phyloP scores from a whole-genome alignment of 2,113 vertebrate species.

The Phasianus colchicus region DNA sequence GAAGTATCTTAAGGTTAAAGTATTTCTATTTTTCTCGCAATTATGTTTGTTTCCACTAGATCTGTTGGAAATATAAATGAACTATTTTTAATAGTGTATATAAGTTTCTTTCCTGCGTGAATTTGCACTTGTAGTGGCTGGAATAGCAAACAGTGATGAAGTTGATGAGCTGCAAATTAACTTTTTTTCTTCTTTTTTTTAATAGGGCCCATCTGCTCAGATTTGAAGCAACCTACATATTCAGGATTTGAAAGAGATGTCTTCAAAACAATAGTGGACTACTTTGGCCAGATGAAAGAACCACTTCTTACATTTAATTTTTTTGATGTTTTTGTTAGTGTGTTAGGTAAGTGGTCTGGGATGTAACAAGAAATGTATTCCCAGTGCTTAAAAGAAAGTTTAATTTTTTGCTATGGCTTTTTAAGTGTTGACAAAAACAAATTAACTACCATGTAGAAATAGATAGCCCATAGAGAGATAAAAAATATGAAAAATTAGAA shows the following conservation, averaged over 20 bases:
- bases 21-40: not conserved
- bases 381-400: not conserved
- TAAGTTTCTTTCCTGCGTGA: not conserved
- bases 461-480: not conserved
- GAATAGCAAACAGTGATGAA: not conserved
- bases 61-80: not conserved
- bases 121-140: not conserved
- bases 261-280: constrained; percentile 87
- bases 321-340: constrained; percentile 88
- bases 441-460: not conserved
- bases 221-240: constrained; percentile 84
- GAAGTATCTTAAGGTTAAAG: not conserved
- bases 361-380: not conserved
- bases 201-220: constrained; percentile 85
- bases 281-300: constrained; percentile 84
- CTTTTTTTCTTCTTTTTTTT: not conserved
- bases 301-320: constrained; percentile 87
- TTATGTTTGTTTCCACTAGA: not conserved
- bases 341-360: constrained; percentile 80
- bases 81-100: not conserved
- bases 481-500: not conserved
- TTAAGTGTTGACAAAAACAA: not conserved
- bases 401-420: not conserved
- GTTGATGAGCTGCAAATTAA: not conserved
- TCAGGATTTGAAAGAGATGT: constrained; percentile 89